These are phyloP conservation scores for Scatophagus argus DNA, from an alignment of 2,113 vertebrate species.

Conservation along the genomic window DNA sequence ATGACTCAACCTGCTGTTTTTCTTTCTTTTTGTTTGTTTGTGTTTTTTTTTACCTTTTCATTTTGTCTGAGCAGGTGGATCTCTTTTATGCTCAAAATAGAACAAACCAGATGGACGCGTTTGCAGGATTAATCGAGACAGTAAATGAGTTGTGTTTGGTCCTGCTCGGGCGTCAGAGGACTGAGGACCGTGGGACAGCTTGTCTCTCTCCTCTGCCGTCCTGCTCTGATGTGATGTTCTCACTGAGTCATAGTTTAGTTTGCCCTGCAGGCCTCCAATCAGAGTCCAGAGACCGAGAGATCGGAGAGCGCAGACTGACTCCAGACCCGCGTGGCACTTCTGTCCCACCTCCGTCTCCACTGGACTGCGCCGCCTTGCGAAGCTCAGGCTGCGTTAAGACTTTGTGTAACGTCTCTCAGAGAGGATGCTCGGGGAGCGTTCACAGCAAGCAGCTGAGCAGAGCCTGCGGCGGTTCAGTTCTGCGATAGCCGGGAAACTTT, in stretches of 20 bases:
- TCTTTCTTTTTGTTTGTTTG: not conserved
- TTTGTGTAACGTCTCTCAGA: not conserved
- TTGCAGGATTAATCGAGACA: not conserved
- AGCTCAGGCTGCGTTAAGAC: accelerated
- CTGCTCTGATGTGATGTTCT: conserved; percentile 46
- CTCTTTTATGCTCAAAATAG: no score
- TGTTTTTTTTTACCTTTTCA: not conserved
- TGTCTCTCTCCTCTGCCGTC: conserved; percentile 42
- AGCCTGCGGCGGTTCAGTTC: not conserved
- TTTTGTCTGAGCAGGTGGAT: not conserved
- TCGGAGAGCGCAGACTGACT: conserved; percentile 23
- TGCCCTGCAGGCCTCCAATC: conserved; percentile 47
- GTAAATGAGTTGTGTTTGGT: not conserved
- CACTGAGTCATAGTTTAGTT: conserved; percentile 60
- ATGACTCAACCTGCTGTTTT: not conserved
- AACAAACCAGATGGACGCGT: not conserved
- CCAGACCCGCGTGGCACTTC: conserved; percentile 6
- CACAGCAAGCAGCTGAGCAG: conserved; percentile 27
- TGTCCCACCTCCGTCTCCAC: not conserved
- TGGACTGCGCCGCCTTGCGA: accelerated
- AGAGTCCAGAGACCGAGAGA: conserved; percentile 8
- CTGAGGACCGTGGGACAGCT: conserved; percentile 35
- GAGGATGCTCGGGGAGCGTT: not conserved
- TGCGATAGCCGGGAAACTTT: conserved; percentile 38
- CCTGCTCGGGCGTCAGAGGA: not conserved